Evolutionary conservation across 2,113 vertebrate species (phyloP).

Genomic region (Pagrus major): DNA sequence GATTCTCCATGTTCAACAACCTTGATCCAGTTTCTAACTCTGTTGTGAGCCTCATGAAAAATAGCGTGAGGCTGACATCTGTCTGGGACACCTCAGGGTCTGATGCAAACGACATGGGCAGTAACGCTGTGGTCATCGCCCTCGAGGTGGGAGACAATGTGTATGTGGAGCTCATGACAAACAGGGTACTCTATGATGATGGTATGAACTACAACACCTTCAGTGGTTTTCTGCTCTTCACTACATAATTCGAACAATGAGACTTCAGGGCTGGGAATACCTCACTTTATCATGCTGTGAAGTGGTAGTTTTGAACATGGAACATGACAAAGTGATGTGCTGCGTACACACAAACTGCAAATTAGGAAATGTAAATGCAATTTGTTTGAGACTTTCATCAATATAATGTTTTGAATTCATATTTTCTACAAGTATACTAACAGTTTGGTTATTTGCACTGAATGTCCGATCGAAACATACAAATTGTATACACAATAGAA

Average conservation of each 20-base stretch:
- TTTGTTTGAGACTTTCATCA: background rate
- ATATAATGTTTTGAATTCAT: too few relatives aligned
- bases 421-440: too few relatives aligned
- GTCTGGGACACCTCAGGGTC: constrained; percentile 47
- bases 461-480: too few relatives aligned
- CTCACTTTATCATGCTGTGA: background rate
- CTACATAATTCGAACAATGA: constrained; percentile 16
- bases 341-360: background rate
- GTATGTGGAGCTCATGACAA: constrained; percentile 45
- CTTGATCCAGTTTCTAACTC: constrained; percentile 29
- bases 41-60: constrained; percentile 71
- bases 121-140: constrained; percentile 67
- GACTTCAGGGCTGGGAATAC: background rate
- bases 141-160: constrained; percentile 69
- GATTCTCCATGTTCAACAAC: constrained; percentile 69
- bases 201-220: constrained; percentile 60
- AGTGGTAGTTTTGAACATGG: background rate
- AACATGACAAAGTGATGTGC: background rate
- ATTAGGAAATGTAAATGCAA: background rate
- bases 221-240: constrained; percentile 71
- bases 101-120: constrained; percentile 54
- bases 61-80: constrained; percentile 31
- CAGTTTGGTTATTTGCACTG: too few relatives aligned
- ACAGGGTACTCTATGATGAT: constrained; percentile 51
- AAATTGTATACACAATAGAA: too few relatives aligned